Evolutionary conservation across 2,797 vertebrate species (phyloP), one percentile per base, ranked within the genome.

Genomic region (Apogon talboti): DNA sequence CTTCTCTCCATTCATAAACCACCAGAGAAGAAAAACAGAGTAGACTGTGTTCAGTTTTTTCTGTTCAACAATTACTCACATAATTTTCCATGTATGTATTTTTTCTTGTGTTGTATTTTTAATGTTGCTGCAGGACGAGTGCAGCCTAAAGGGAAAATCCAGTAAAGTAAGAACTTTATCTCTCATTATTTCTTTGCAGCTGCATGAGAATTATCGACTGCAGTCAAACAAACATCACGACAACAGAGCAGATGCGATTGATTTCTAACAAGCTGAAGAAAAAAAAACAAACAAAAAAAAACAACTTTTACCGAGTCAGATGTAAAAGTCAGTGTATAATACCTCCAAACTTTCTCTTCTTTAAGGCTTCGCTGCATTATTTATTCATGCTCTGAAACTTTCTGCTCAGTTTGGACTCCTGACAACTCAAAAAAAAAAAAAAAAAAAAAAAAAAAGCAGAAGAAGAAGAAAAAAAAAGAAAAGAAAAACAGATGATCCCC

Each of bases 361-460:
- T 21, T 28, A 46, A 58, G 43, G 49, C 47, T 35, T 41, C 10
- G 42, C 40, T 15, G n/a, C 30, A 51, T 67, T 41, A 61, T 60
- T 73, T 66, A 73, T 73, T 72, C 47, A 65, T 58, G 24, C 3
- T 3, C 41, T 63, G 40, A 71, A 44, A 57, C n/a, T n/a, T 15
- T 41, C 44, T 30, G 41, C 33, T 35, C 33, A 35, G 33, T 35
- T 42, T 24, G 42, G 45, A 33, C 24, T 4, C 43, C 42, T 46
- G 42, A 16, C 15, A 19, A 28, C 55, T 58, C 24, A 45, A n/a
- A 46, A 58, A 46, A 58, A 35, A 58, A 45, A 28, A 15, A 15
- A n/a, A 41, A 11, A 57, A 28, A 10, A 33, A 38, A 42, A 6
- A 28, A 11, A 4, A 43, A 30, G 24, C 6, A 28, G 24, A 28